Percentiles rank a stretch among this genome's conserved stretches.
Evolutionary conservation across 2,888 invertebrate genomes (phyloP).

Genomic region (Chaetogeoica ovagalla): DNA sequence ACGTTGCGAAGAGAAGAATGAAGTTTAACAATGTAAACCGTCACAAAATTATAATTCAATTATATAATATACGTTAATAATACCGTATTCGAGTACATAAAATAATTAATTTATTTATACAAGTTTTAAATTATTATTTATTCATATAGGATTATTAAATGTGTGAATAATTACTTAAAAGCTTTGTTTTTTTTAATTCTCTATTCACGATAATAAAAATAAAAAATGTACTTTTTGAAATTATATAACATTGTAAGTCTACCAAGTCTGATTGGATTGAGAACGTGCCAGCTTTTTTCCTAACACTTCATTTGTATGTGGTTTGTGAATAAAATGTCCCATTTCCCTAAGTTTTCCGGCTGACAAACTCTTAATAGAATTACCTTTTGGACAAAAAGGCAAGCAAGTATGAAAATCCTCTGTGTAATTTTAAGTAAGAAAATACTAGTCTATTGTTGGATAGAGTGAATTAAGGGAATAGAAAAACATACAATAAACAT

Average conservation of each 20-base stretch:
- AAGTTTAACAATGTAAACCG: too few species aligned
- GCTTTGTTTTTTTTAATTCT: background rate
- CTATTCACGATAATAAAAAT: constrained; percentile 20
- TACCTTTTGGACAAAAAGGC: constrained; percentile 28
- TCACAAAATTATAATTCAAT: background rate
- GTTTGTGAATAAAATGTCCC: constrained; percentile 36
- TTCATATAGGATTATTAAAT: background rate
- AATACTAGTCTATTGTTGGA: constrained; percentile 33
- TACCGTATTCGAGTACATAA: background rate
- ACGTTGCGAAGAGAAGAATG: too few species aligned
- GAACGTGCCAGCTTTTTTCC: constrained; percentile 29
- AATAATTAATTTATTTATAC: background rate
- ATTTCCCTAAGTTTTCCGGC: constrained; percentile 25
- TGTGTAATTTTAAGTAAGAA: constrained; percentile 18
- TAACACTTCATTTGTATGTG: constrained; percentile 35
- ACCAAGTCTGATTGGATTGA: constrained; percentile 44
- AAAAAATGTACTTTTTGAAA: constrained; percentile 26
- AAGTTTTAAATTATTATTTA: background rate
- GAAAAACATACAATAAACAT: constrained; percentile 18
- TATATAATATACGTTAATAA: background rate
- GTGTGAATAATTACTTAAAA: constrained; percentile 30
- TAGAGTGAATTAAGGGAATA: constrained; percentile 23
- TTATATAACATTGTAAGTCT: constrained; percentile 29
- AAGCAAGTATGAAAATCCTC: constrained; percentile 13
- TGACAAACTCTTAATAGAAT: constrained; percentile 17